These are phyloP conservation scores for Colletes latitarsis DNA, from an alignment of 1,140 invertebrate species.

Conservation along the genomic window DNA sequence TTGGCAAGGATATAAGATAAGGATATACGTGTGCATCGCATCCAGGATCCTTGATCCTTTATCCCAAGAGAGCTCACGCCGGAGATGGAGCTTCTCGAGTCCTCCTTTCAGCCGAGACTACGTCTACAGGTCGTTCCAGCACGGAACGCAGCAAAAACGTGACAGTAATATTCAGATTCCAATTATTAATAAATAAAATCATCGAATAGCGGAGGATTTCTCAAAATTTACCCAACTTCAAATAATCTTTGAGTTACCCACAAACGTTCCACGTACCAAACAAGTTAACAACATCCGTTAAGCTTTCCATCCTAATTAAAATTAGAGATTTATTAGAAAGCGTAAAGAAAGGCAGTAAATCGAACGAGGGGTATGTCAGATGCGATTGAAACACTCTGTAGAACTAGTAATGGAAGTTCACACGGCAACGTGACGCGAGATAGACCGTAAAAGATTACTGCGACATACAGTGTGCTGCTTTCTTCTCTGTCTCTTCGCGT, in stretches of 20 bases:
- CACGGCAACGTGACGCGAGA: slow-evolving; percentile 70
- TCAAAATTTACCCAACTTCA: not conserved
- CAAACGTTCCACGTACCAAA: too few species aligned
- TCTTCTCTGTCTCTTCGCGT: slow-evolving; percentile 46
- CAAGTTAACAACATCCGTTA: too few species aligned
- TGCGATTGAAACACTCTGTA: slow-evolving; percentile 67
- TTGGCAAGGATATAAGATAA: slow-evolving; percentile 76
- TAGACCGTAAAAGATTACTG: slow-evolving; percentile 78
- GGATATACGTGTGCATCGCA: slow-evolving; percentile 76
- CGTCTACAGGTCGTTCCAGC: slow-evolving; percentile 61
- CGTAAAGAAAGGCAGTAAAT: not conserved
- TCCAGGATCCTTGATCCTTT: slow-evolving; percentile 78
- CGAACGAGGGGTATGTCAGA: not conserved
- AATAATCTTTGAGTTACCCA: not conserved
- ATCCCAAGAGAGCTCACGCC: slow-evolving; percentile 74
- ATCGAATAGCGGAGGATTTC: not conserved
- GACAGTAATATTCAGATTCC: not conserved
- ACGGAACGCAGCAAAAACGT: not conserved
- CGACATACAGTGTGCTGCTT: slow-evolving; percentile 69
- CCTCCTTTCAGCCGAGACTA: slow-evolving; percentile 69
- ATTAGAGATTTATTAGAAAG: too few species aligned
- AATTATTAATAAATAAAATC: not conserved
- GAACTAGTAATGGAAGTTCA: slow-evolving; percentile 52
- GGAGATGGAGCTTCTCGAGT: slow-evolving; percentile 71
- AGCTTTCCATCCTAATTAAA: too few species aligned